phyloP scores from a whole-genome alignment of 2,113 vertebrate genomes.

The Mixornis gularis region DNA sequence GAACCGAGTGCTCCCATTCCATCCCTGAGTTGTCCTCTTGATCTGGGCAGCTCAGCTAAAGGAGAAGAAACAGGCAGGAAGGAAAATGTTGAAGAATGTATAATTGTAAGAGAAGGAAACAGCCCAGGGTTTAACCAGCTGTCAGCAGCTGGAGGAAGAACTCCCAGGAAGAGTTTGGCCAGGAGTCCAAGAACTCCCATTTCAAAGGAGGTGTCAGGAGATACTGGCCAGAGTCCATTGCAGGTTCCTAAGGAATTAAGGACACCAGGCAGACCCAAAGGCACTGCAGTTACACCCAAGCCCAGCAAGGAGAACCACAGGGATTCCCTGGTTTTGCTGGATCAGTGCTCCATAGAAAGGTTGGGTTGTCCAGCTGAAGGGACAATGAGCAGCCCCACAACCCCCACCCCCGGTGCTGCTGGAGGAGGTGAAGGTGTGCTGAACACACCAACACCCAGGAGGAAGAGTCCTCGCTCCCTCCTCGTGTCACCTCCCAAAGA shows the following conservation, averaged over 20 bases:
- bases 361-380: background rate
- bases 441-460: background rate
- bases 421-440: rapidly evolving
- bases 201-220: background rate
- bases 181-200: background rate
- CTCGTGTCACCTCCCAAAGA: rapidly evolving
- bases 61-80: background rate
- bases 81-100: rapidly evolving
- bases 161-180: background rate
- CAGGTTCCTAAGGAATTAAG: background rate
- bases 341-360: background rate
- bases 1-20: background rate
- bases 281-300: background rate
- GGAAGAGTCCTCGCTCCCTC: background rate
- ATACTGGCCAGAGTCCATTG: rapidly evolving
- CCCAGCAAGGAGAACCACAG: background rate
- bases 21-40: background rate
- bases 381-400: rapidly evolving
- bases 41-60: background rate
- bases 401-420: rapidly evolving
- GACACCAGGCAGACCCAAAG: background rate
- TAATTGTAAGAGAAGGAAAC: background rate
- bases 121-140: background rate
- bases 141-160: background rate
- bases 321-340: background rate